Percentiles rank a stretch among this genome's conserved stretches.
Evolutionary conservation across 2,797 vertebrate species (phyloP).

Genomic region (Anguilla obscura): DNA sequence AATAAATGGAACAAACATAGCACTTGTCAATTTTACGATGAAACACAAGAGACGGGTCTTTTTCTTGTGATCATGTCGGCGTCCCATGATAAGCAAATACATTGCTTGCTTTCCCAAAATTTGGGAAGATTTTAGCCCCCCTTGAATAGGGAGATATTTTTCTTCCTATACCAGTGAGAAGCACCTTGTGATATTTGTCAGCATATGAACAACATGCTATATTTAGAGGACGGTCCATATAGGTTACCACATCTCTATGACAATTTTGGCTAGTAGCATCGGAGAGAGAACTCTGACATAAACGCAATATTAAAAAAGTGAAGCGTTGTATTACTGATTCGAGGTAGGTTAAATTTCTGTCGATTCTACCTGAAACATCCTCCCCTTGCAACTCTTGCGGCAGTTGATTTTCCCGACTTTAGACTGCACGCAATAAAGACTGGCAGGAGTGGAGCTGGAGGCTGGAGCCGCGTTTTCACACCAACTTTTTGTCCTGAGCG

Average conservation of each 20-base stretch:
- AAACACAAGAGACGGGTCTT: not conserved
- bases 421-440: not conserved
- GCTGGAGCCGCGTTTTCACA: constrained; percentile 18
- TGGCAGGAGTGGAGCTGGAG: not conserved
- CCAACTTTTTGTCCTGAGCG: not conserved
- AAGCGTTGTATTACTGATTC: not conserved
- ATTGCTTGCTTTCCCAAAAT: not conserved
- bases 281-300: not conserved
- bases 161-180: not conserved
- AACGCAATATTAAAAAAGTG: not conserved
- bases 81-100: not conserved
- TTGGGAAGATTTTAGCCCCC: not conserved
- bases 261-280: not conserved
- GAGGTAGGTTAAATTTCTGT: not conserved
- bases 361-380: not conserved
- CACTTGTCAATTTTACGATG: not conserved
- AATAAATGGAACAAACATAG: not conserved
- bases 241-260: not conserved
- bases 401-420: not conserved
- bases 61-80: not conserved
- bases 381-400: not conserved
- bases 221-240: not conserved
- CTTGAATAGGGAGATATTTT: too few species aligned
- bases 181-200: not conserved
- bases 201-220: not conserved